A percentile compares a stretch with the other conserved stretches of the same genome.
Conservation (phyloP, 2,888 invertebrate genomes). For the Drosophila lacicola region DNA sequence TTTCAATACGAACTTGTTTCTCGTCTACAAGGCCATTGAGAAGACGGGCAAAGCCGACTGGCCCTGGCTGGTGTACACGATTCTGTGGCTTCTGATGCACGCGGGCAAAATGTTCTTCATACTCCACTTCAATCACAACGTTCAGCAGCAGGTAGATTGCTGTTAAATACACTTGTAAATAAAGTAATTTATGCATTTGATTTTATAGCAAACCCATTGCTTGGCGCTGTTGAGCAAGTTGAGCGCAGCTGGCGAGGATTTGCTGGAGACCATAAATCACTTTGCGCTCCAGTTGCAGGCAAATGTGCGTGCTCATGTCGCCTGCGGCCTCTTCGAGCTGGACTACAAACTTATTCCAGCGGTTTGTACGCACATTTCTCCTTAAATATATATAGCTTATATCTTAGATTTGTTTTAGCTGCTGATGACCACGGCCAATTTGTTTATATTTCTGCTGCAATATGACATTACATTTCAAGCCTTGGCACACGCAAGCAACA, state of each 20-base stretch:
- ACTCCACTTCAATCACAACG: slow-evolving; percentile 49
- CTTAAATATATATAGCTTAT: too few relatives aligned
- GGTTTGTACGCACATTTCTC: slow-evolving; percentile 22
- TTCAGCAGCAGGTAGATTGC: slow-evolving; percentile 42
- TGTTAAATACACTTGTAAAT: not conserved
- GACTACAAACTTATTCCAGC: slow-evolving; percentile 55
- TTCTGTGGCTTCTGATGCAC: slow-evolving; percentile 52
- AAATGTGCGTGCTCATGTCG: slow-evolving; percentile 51
- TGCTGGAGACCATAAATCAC: slow-evolving; percentile 50
- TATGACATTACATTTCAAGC: slow-evolving; percentile 66
- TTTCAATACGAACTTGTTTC: slow-evolving; percentile 59
- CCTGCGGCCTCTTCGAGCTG: slow-evolving; percentile 52
- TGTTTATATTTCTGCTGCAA: slow-evolving; percentile 66
- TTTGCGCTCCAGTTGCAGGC: slow-evolving; percentile 52
- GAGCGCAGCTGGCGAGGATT: slow-evolving; percentile 3
- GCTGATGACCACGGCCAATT: slow-evolving; percentile 52
- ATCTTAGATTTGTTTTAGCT: slow-evolving; percentile 26
- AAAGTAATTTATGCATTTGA: not conserved
- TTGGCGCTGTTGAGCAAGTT: slow-evolving; percentile 30
- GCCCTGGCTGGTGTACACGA: slow-evolving; percentile 44
- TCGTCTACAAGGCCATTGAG: slow-evolving; percentile 53
- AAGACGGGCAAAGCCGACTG: slow-evolving; percentile 1
- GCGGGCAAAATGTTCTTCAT: slow-evolving; percentile 46
- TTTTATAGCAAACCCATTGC: slow-evolving; percentile 44
- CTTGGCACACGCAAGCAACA: slow-evolving; percentile 34